Evolutionary conservation across 2,888 invertebrate species (phyloP).

Genomic region (Tinea trinotella): DNA sequence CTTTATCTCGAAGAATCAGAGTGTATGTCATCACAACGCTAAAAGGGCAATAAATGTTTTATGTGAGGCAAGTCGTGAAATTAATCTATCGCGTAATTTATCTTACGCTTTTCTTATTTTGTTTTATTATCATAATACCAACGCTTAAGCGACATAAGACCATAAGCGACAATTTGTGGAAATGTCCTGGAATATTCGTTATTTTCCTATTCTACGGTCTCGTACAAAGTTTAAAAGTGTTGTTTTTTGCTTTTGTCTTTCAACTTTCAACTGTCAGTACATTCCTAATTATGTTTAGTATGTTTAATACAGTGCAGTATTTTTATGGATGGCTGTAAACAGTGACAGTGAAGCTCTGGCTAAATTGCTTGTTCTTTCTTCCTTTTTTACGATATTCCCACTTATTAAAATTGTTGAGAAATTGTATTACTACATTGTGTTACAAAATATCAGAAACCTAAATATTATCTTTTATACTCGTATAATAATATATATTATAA

Average conservation of each 20-base stretch:
- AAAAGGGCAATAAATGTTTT: constrained; percentile 9
- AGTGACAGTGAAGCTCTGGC: constrained; percentile 23
- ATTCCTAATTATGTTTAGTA: no score
- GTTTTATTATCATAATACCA: no score
- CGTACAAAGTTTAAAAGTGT: no score
- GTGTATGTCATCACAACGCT: constrained; percentile 5
- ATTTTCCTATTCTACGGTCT: no score
- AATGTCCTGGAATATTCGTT: no score
- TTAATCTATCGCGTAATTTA: constrained; percentile 10
- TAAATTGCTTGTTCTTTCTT: constrained; percentile 25
- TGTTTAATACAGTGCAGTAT: constrained; percentile 26
- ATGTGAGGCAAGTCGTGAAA: constrained; percentile 9
- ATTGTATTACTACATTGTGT: neutral
- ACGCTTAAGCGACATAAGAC: no score
- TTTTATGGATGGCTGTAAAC: constrained; percentile 25
- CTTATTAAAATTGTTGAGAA: neutral
- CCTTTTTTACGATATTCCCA: constrained; percentile 21
- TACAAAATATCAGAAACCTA: no score
- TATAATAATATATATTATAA: no score
- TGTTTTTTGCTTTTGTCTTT: no score
- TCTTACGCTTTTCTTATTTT: constrained; percentile 1
- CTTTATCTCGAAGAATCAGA: constrained; percentile 1
- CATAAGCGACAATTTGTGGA: no score
- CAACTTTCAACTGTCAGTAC: no score
- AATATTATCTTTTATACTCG: no score